Percentiles rank a stretch among this genome's conserved stretches.
These are phyloP conservation scores for Tragulus kanchil DNA, from an alignment of 2,113 vertebrate species.

Conservation along the genomic window DNA sequence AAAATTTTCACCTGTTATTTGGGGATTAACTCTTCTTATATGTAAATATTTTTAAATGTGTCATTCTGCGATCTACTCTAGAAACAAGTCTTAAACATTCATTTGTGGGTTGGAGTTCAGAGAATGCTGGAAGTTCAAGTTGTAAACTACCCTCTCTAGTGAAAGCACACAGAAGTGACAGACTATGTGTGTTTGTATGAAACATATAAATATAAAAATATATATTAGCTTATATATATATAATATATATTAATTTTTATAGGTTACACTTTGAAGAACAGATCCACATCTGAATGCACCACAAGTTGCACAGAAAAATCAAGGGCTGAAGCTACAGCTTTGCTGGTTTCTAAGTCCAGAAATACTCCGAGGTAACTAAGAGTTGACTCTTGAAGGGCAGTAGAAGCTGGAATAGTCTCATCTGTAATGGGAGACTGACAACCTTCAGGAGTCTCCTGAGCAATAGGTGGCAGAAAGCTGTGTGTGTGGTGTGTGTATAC, in stretches of 20 bases:
- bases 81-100: neutral
- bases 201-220: neutral
- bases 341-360: neutral
- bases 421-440: neutral
- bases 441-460: neutral
- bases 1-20: neutral
- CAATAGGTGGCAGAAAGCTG: rapidly evolving
- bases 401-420: neutral
- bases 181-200: neutral
- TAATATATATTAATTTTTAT: neutral
- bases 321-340: neutral
- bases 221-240: neutral
- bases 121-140: neutral
- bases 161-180: neutral
- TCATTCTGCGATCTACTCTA: neutral
- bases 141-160: neutral
- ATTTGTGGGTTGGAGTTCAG: neutral
- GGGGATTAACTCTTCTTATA: neutral
- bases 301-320: conserved; percentile 5
- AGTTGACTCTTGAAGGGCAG: neutral
- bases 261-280: neutral
- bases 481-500: neutral
- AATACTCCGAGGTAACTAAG: neutral
- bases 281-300: neutral
- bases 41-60: neutral